These are phyloP conservation scores for Megaleporinus macrocephalus DNA, from an alignment of 2,113 vertebrate species.

Conservation along the genomic window DNA sequence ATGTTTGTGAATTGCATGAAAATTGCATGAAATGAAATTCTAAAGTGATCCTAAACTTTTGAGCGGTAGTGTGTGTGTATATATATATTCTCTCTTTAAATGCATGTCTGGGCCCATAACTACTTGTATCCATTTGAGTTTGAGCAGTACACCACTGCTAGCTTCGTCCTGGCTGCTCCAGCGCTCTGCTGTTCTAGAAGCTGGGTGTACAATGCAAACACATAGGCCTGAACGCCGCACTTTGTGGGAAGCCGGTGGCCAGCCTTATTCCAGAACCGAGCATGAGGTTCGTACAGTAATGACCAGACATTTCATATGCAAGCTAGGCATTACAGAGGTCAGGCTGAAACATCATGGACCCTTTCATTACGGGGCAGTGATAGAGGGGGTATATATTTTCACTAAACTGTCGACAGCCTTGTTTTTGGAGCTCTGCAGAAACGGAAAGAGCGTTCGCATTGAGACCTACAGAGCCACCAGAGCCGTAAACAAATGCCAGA, in stretches of 20 bases:
- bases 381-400: background rate
- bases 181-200: constrained; percentile 75
- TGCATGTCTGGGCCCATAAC: no score
- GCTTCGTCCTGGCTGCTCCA: constrained; percentile 60
- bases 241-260: constrained; percentile 48
- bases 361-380: background rate
- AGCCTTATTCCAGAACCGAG: constrained; percentile 48
- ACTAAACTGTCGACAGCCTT: background rate
- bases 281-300: constrained; percentile 13
- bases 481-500: constrained; percentile 9
- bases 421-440: background rate
- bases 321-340: constrained; percentile 30
- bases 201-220: constrained; percentile 66
- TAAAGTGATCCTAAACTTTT: no score
- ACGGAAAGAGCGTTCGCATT: background rate
- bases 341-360: background rate
- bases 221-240: constrained; percentile 51
- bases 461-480: background rate
- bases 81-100: no score
- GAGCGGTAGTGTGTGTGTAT: no score
- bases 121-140: no score
- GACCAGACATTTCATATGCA: constrained; percentile 42
- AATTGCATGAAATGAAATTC: no score
- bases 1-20: no score
- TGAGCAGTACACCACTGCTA: constrained; percentile 66